Evolutionary conservation across 1,140 invertebrate species (phyloP).

Genomic region (Caenorhabditis inopinata): DNA sequence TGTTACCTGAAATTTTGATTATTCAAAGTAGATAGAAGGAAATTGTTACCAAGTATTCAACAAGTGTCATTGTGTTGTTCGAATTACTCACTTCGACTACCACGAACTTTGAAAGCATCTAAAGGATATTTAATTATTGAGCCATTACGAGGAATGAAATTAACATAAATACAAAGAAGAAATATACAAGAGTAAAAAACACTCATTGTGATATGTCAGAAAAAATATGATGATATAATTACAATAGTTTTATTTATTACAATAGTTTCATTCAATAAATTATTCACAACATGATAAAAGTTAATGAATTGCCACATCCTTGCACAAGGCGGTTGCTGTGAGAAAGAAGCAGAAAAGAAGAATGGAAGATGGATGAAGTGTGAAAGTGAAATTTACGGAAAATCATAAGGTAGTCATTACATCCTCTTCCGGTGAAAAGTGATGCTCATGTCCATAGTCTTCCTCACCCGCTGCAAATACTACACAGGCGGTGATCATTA

Average conservation of each 20-base stretch:
- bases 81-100: constrained; percentile 41
- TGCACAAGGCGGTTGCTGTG: neutral
- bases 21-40: neutral
- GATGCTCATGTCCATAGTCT: constrained; percentile 1
- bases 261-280: too few species aligned
- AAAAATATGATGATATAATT: neutral
- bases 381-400: too few species aligned
- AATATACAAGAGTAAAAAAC: neutral
- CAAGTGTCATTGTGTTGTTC: constrained; percentile 39
- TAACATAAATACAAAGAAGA: too few species aligned
- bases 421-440: constrained; percentile 14
- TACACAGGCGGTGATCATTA: neutral
- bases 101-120: constrained; percentile 42
- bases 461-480: constrained; percentile 11
- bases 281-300: too few species aligned
- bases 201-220: neutral
- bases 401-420: neutral
- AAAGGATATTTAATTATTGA: neutral
- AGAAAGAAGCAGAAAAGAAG: neutral
- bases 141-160: neutral
- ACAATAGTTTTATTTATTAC: neutral
- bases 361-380: neutral
- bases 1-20: constrained; percentile 30
- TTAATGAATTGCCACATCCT: too few species aligned
- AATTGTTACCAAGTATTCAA: constrained; percentile 36